Conservation (phyloP, 2,113 vertebrate genomes). For the Petrocephalus zakoni region DNA sequence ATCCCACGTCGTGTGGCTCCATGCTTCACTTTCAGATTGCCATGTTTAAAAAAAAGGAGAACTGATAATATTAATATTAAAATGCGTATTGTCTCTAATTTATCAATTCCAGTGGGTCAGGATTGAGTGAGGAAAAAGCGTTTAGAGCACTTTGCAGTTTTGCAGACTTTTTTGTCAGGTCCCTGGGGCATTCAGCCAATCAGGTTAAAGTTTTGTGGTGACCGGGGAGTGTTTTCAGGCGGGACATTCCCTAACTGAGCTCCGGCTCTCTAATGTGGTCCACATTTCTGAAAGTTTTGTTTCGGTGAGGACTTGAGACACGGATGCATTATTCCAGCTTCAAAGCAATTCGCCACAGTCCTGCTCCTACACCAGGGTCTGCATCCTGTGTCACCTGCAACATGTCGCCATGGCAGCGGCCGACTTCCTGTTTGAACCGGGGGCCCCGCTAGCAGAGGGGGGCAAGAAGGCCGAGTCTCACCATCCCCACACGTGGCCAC, state of each 20-base stretch:
- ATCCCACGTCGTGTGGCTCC: neutral
- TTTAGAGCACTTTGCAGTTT: neutral
- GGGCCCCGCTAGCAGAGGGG: neutral
- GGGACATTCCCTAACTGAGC: neutral
- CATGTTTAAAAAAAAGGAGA: too few species aligned
- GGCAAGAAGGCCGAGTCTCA: too few species aligned
- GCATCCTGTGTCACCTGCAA: neutral
- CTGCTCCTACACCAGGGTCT: neutral
- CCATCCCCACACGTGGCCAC: neutral
- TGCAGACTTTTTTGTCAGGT: neutral
- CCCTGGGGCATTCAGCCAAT: neutral
- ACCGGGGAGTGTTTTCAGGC: neutral
- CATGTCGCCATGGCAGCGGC: neutral
- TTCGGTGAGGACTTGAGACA: neutral
- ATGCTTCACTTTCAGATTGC: neutral
- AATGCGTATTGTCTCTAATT: neutral
- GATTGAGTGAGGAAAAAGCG: neutral
- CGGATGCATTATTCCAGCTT: neutral
- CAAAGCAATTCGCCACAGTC: neutral
- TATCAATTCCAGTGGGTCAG: neutral
- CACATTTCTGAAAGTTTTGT: neutral
- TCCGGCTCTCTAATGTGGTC: neutral
- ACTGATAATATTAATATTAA: too few species aligned
- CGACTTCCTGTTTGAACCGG: neutral
- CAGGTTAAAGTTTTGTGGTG: neutral